These are phyloP conservation scores for Nebria brevicollis DNA, from an alignment of 2,888 invertebrate genomes.

Conservation along the genomic window DNA sequence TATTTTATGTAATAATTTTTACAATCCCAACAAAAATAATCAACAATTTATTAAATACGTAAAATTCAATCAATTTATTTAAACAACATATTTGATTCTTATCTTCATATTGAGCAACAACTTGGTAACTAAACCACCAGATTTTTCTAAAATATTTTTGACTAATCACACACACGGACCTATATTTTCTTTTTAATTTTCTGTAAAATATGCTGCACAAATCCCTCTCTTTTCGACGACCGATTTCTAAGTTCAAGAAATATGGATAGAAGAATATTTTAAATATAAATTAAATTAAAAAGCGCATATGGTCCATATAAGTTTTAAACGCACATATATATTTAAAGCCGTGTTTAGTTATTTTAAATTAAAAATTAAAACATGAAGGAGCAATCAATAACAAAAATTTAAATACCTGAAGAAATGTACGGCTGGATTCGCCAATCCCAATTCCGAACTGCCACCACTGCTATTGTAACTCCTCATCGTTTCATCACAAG, in stretches of 20 bases:
- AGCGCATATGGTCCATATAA: too few relatives aligned
- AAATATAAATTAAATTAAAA: too few relatives aligned
- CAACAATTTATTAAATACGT: not conserved
- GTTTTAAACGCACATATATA: too few relatives aligned
- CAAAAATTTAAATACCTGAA: conserved; percentile 69
- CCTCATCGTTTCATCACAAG: conserved; percentile 88
- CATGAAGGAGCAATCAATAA: conserved; percentile 9
- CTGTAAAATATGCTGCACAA: not conserved
- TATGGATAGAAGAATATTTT: not conserved
- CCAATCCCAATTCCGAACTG: conserved; percentile 75
- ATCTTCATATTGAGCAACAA: not conserved
- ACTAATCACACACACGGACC: not conserved
- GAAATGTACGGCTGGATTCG: conserved; percentile 95
- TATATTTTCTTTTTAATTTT: not conserved
- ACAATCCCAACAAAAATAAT: not conserved
- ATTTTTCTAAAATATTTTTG: not conserved
- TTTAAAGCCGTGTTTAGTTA: too few relatives aligned
- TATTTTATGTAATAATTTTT: conserved; percentile 13
- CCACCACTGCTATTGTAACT: conserved; percentile 65
- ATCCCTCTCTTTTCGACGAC: not conserved
- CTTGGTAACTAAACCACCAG: not conserved
- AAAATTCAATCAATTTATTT: not conserved
- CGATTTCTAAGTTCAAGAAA: not conserved
- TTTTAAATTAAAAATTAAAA: conserved; percentile 5
- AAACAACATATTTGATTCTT: not conserved